Evolutionary conservation across 2,797 vertebrate genomes (phyloP).

Genomic region (Urocyon cinereoargenteus): DNA sequence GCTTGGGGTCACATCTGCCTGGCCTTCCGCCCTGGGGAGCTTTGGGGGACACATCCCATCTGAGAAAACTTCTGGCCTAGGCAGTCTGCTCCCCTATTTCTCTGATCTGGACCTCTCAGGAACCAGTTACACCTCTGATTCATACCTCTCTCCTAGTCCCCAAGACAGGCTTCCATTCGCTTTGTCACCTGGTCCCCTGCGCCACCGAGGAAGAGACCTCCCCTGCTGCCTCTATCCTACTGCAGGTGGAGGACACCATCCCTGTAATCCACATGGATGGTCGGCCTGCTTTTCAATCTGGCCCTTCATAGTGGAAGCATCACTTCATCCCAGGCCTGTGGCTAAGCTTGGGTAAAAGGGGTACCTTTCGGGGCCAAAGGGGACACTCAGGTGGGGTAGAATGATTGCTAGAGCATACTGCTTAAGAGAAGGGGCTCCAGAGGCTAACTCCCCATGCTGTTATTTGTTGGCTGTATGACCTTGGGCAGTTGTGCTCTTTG

Average conservation of each 20-base stretch:
- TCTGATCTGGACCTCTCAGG: neutral
- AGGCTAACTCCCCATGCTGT: neutral
- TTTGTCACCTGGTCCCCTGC: neutral
- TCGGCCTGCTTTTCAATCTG: neutral
- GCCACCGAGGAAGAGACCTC: neutral
- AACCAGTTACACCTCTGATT: neutral
- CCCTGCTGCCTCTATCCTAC: neutral
- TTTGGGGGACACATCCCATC: neutral
- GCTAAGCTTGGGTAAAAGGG: neutral
- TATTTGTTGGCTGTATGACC: neutral
- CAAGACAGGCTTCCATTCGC: neutral
- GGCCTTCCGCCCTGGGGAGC: neutral
- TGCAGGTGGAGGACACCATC: accelerated
- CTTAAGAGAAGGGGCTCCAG: neutral
- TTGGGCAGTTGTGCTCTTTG: neutral
- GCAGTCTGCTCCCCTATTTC: neutral
- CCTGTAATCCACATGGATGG: accelerated
- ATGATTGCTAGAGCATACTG: neutral
- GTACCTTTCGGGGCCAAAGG: neutral
- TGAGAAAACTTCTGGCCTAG: neutral
- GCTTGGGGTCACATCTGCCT: neutral
- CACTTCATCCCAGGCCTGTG: neutral
- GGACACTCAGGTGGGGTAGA: neutral
- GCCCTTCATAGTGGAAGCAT: neutral
- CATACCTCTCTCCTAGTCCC: neutral